Conservation (phyloP, 1,140 invertebrate species). For the Mercenaria mercenaria region DNA sequence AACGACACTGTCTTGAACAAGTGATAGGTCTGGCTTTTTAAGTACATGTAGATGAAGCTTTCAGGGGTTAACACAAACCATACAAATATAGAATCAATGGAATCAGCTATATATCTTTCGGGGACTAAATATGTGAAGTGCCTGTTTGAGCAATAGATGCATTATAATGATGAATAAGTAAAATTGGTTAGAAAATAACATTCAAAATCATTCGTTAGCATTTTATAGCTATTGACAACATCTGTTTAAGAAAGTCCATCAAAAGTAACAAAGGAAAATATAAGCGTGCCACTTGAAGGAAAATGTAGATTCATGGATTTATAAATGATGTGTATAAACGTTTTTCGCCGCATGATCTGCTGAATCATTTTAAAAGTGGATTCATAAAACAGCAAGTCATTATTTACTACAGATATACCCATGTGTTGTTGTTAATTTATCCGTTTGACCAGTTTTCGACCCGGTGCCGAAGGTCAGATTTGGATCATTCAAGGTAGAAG, state of each 20-base stretch:
- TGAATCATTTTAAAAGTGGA: background rate
- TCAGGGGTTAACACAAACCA: no score
- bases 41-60: no score
- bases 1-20: no score
- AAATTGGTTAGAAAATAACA: background rate
- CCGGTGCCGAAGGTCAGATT: background rate
- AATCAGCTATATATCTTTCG: no score
- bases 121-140: no score
- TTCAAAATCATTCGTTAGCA: background rate
- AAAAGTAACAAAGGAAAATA: background rate
- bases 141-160: no score
- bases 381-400: conserved; percentile 2
- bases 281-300: background rate
- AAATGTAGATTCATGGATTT: background rate
- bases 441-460: background rate
- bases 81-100: no score
- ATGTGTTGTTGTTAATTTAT: background rate
- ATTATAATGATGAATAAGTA: background rate
- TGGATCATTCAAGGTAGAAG: background rate
- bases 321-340: background rate
- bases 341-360: background rate
- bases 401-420: background rate
- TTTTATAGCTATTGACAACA: background rate
- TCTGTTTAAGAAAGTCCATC: background rate
- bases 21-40: no score